phyloP scores from a whole-genome alignment of 2,888 invertebrate species.

The Lithophane ornitopus region DNA sequence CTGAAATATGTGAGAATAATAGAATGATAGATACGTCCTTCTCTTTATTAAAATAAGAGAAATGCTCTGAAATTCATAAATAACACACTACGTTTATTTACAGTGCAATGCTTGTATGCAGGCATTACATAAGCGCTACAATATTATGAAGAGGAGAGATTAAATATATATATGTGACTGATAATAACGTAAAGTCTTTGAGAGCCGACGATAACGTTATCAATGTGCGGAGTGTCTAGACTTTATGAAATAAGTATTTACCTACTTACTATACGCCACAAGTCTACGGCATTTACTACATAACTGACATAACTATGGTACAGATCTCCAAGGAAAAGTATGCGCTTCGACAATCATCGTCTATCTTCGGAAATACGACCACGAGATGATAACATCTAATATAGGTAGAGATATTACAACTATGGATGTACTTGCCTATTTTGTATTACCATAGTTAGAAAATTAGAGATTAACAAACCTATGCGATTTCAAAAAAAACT shows the following conservation, averaged over 20 bases:
- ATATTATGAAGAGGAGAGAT: slow-evolving; percentile 25
- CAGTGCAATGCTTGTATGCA: slow-evolving; percentile 6
- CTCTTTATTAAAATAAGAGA: not conserved
- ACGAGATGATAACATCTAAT: no score
- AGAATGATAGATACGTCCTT: not conserved
- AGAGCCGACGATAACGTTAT: slow-evolving; percentile 50
- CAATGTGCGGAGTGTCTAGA: slow-evolving; percentile 50
- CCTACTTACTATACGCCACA: slow-evolving; percentile 46
- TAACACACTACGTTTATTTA: not conserved
- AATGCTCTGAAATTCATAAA: not conserved
- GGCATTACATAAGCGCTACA: slow-evolving; percentile 27
- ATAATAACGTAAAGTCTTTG: slow-evolving; percentile 40
- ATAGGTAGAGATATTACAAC: not conserved
- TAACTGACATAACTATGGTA: slow-evolving; percentile 26
- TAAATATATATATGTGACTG: slow-evolving; percentile 45
- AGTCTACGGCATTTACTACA: slow-evolving; percentile 34
- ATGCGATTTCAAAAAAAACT: not conserved
- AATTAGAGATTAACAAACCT: not conserved
- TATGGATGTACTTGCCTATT: not conserved
- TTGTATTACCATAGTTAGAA: not conserved
- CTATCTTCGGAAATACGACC: not conserved
- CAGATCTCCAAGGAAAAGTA: not conserved
- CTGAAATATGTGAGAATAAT: not conserved
- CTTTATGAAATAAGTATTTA: slow-evolving; percentile 30
- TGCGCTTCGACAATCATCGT: not conserved